These are phyloP conservation scores for Crypturellus undulatus DNA, from an alignment of 2,113 vertebrate species.

Conservation along the genomic window DNA sequence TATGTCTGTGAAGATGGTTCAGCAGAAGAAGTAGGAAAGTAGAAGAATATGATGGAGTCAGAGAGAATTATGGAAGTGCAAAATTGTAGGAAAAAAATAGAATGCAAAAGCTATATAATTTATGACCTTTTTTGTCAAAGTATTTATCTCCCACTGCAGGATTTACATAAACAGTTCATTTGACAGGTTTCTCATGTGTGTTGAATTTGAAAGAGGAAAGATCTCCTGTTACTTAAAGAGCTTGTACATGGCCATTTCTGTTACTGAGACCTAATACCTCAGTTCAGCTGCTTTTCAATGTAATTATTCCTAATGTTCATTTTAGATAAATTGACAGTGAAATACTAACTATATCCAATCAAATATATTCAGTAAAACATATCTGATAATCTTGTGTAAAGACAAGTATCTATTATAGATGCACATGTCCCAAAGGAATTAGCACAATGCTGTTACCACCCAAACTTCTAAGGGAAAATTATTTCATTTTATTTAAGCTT, in stretches of 20 bases:
- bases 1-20: background rate
- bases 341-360: background rate
- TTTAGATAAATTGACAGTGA: background rate
- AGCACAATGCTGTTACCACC: too few relatives aligned
- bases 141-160: background rate
- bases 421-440: too few relatives aligned
- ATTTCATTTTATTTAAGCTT: too few relatives aligned
- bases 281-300: background rate
- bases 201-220: constrained; percentile 2
- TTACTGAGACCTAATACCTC: background rate
- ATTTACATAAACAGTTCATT: background rate
- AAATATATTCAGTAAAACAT: constrained; percentile 32
- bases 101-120: background rate
- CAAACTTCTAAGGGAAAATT: too few relatives aligned
- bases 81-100: background rate
- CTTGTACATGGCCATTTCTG: background rate
- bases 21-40: background rate
- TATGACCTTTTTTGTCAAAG: background rate
- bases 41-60: background rate
- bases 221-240: background rate
- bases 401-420: too few relatives aligned
- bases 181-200: background rate
- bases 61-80: background rate
- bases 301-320: background rate
- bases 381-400: background rate